Evolutionary conservation across 2,113 vertebrate genomes (phyloP).

Genomic region (Chitala chitala): DNA sequence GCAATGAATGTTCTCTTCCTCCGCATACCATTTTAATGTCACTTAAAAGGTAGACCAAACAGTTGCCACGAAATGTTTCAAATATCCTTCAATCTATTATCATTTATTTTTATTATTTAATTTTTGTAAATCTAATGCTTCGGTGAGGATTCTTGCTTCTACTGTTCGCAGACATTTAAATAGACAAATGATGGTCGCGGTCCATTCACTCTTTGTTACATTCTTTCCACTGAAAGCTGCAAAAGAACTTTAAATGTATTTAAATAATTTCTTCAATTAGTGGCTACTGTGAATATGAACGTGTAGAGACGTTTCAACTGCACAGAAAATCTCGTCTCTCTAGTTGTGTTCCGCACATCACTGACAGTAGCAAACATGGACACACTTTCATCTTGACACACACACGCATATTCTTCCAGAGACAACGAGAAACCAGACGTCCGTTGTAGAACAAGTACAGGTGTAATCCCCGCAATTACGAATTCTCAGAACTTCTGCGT

Average conservation of each 20-base stretch:
- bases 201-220: neutral
- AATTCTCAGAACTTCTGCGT: conserved; percentile 65
- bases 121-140: too few relatives aligned
- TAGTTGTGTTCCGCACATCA: neutral
- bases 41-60: too few relatives aligned
- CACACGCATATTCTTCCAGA: neutral
- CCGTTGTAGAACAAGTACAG: conserved; percentile 26
- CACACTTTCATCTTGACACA: conserved; percentile 9
- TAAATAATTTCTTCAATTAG: too few relatives aligned
- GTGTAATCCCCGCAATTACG: conserved; percentile 54
- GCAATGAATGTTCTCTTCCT: too few relatives aligned
- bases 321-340: neutral
- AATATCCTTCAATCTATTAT: too few relatives aligned
- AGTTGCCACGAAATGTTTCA: too few relatives aligned
- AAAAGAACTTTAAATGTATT: conserved; percentile 5
- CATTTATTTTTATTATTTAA: too few relatives aligned
- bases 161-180: too few relatives aligned
- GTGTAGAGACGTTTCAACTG: neutral
- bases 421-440: neutral
- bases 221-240: neutral
- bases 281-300: neutral
- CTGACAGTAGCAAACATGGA: conserved; percentile 1
- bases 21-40: too few relatives aligned
- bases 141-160: too few relatives aligned
- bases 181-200: too few relatives aligned